Base-by-base conservation (phyloP, 2,888 invertebrate species). In the Gymnosoma rotundatum region DNA sequence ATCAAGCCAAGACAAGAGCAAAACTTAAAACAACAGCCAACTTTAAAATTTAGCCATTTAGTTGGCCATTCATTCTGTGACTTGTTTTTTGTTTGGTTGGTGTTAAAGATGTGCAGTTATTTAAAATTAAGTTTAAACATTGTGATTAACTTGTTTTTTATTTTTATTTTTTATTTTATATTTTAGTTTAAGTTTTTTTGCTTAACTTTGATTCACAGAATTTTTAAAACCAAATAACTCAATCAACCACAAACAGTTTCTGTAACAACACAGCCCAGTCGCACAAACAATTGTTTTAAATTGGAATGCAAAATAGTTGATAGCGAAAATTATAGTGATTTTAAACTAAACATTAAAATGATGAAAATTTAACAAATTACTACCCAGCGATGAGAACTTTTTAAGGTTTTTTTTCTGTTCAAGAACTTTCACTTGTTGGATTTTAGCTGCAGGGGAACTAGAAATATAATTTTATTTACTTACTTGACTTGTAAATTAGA, bases 71-170 rank as follows among this genome's bases (percentile, higher is more conserved):
- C 61, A 32, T 56, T 64, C 45, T 36, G 52, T 25, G 18, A 21
- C 45, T 38, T 20, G 18, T 63, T 45, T n/a, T 42, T 67, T 9
- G n/a, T 36, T 73, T 42, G 67, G 73, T 56, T 84, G 78, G 74
- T 81, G 78, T 84, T 84, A 78, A 83, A 83, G 81, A 74, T 84
- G 78, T 81, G 70, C 73, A 64, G 73, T 84, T 84, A 67, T 74
- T 73, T 64, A 63, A 84, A 78, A 84, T 84, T 84, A 74, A 73
- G 60, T 63, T 58, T 81, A 84, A 84, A 81, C 74, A 81, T 74
- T 81, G 74, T 84, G 73, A 81, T 84, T 84, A 84, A 81, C 70
- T 84, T 81, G 78, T 72, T n/a, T n/a, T n/a, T n/a, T n/a, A n/a
- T n/a, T n/a, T n/a, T n/a, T 78, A 63, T 63, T 67, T 73, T 79